Percentiles rank a stretch among this genome's conserved stretches.
Conservation (phyloP, 2,113 vertebrate genomes). For the Pluvianellus socialis region DNA sequence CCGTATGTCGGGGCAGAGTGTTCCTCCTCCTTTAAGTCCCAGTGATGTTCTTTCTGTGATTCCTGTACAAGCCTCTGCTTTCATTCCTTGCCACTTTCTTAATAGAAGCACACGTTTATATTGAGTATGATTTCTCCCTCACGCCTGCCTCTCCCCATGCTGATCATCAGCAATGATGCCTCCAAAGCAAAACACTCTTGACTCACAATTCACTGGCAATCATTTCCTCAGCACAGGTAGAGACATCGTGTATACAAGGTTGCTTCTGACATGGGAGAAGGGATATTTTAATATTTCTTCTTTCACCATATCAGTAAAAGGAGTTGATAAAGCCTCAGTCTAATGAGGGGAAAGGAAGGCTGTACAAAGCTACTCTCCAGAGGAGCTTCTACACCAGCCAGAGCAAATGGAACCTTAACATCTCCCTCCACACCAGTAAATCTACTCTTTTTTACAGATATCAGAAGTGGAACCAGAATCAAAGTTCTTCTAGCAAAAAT, state of each 20-base stretch:
- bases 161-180: not conserved
- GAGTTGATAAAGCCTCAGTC: not conserved
- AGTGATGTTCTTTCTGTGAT: not conserved
- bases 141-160: not conserved
- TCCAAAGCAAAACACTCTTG: not conserved
- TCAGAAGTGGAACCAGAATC: not conserved
- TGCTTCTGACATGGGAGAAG: not conserved
- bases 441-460: not conserved
- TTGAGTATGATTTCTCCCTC: not conserved
- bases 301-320: not conserved
- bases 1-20: not conserved
- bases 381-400: not conserved
- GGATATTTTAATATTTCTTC: not conserved
- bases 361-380: not conserved
- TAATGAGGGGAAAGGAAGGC: not conserved
- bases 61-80: not conserved
- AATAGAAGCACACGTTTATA: not conserved
- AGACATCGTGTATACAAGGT: not conserved
- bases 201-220: not conserved
- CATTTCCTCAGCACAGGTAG: not conserved
- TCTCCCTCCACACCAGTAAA: not conserved
- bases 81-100: not conserved
- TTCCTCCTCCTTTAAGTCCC: not conserved
- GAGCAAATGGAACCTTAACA: not conserved
- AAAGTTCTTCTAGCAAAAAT: not conserved